Evolutionary conservation across 2,797 vertebrate species (phyloP).

Genomic region (Parotocinclus haroldoi): DNA sequence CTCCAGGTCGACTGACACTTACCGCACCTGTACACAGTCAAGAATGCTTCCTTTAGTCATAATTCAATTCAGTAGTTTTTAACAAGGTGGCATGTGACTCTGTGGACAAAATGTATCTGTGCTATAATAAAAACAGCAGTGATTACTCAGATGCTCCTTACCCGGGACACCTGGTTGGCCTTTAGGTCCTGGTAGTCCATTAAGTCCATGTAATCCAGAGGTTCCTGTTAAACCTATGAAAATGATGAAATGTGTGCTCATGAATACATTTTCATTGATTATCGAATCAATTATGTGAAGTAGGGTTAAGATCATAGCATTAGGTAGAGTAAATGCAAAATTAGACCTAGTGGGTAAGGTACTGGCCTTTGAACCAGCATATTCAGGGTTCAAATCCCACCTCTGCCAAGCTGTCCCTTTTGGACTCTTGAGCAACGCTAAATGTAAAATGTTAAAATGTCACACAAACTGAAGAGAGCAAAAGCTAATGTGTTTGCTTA

Average conservation of each 20-base stretch:
- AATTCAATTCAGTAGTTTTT: neutral
- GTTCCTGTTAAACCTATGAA: slow-evolving; percentile 79
- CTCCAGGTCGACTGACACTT: slow-evolving; percentile 70
- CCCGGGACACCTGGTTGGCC: slow-evolving; percentile 86
- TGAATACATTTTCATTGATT: neutral
- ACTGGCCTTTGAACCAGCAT: too few relatives aligned
- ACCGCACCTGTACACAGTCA: slow-evolving; percentile 67
- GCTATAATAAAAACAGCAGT: too few relatives aligned
- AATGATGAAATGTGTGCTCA: neutral
- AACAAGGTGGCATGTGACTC: neutral
- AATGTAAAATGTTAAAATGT: too few relatives aligned
- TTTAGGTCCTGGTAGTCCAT: slow-evolving; percentile 87
- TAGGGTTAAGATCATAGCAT: too few relatives aligned
- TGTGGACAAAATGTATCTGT: neutral
- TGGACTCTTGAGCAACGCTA: too few relatives aligned
- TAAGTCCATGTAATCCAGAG: slow-evolving; percentile 85
- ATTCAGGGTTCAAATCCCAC: too few relatives aligned
- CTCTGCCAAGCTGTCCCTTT: too few relatives aligned
- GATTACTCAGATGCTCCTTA: slow-evolving; percentile 24
- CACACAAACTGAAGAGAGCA: too few relatives aligned
- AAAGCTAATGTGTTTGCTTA: too few relatives aligned
- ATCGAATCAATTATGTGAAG: too few relatives aligned
- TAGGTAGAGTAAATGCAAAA: too few relatives aligned
- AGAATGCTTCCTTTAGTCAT: neutral
- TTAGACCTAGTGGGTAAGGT: too few relatives aligned